phyloP scores from a whole-genome alignment of 2,113 vertebrate genomes.

The Ariopsis seemanni region DNA sequence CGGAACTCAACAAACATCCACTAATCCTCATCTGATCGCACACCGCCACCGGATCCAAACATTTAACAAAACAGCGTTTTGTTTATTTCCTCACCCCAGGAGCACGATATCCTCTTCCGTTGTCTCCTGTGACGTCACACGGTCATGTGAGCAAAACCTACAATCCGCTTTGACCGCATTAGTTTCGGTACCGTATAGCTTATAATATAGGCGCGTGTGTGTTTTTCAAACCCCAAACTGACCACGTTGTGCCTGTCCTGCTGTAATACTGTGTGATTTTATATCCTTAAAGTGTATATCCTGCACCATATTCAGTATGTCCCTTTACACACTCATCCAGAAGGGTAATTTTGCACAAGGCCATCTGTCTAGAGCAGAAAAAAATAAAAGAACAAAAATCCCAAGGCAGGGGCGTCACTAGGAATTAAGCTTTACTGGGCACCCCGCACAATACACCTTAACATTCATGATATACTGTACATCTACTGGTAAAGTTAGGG shows the following conservation, averaged over 20 bases:
- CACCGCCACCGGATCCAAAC: background rate
- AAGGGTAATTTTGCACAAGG: too few relatives aligned
- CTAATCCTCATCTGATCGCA: background rate
- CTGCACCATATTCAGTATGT: too few relatives aligned
- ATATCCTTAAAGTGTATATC: too few relatives aligned
- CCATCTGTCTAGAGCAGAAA: too few relatives aligned
- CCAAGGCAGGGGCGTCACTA: too few relatives aligned
- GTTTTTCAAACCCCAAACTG: background rate
- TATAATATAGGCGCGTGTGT: background rate
- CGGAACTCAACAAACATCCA: too few relatives aligned
- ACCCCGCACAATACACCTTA: too few relatives aligned
- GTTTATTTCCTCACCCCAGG: slow-evolving; percentile 71
- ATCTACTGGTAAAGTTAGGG: too few relatives aligned
- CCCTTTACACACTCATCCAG: too few relatives aligned
- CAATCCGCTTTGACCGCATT: background rate
- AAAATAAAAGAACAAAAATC: too few relatives aligned
- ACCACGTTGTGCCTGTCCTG: background rate
- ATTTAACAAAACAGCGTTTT: slow-evolving; percentile 30
- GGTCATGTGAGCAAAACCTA: slow-evolving; percentile 33
- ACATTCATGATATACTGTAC: too few relatives aligned
- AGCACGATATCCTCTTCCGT: slow-evolving; percentile 48
- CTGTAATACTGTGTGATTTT: background rate
- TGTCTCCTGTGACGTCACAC: slow-evolving; percentile 49
- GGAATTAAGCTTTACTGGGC: too few relatives aligned
- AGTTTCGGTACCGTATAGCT: background rate